phyloP scores from a whole-genome alignment of 2,113 vertebrate genomes.

The Meleagris gallopavo region DNA sequence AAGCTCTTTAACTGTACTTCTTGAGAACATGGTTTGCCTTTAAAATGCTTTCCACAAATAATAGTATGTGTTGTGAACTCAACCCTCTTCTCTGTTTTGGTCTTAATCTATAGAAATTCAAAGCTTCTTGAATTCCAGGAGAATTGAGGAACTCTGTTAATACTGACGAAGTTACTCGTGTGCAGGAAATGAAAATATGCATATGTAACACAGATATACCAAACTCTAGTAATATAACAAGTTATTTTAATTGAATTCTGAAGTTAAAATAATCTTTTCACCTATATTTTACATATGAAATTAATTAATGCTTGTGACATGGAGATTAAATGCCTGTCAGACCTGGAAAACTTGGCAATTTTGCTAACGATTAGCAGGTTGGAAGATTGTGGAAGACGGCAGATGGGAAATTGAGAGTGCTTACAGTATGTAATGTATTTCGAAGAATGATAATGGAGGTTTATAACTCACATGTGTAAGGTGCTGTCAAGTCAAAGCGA shows the following conservation, averaged over 20 bases:
- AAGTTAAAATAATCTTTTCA: slow-evolving; percentile 22
- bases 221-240: neutral
- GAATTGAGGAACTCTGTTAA: neutral
- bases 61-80: neutral
- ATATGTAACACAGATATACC: neutral
- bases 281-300: slow-evolving; percentile 51
- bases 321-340: slow-evolving; percentile 41
- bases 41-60: neutral
- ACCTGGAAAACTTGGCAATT: neutral
- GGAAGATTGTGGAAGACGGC: neutral
- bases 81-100: fast-evolving
- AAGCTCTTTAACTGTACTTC: slow-evolving; percentile 5
- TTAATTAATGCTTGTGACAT: neutral
- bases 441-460: neutral
- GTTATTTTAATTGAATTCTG: slow-evolving; percentile 30
- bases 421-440: neutral
- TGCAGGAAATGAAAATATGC: slow-evolving; percentile 18
- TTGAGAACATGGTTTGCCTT: neutral
- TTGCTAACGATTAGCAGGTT: neutral
- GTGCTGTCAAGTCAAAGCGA: neutral
- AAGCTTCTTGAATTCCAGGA: neutral
- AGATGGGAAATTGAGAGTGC: neutral
- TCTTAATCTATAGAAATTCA: neutral
- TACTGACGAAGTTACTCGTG: neutral
- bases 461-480: neutral